phyloP scores from a whole-genome alignment of 2,797 vertebrate species.

The Phrynocephalus vlangalii region DNA sequence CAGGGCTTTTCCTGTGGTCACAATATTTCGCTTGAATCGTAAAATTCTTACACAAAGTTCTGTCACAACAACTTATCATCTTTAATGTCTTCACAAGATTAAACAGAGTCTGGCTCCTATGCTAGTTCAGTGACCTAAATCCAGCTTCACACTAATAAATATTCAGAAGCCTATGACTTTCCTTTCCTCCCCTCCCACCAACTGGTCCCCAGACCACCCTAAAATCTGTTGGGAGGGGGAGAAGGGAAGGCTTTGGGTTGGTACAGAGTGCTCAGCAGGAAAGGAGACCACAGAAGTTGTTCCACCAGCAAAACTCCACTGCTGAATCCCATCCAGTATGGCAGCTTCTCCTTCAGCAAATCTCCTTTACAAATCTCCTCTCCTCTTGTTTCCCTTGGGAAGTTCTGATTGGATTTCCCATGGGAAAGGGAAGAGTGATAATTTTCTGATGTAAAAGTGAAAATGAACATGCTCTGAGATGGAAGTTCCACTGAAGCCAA shows the following conservation, averaged over 20 bases:
- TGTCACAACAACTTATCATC: background rate
- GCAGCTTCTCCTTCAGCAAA: background rate
- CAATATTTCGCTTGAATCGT: background rate
- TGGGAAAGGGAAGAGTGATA: background rate
- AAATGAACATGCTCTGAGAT: too few relatives aligned
- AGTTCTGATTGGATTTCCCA: background rate
- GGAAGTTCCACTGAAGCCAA: background rate
- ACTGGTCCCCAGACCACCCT: background rate
- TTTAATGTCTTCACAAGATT: background rate
- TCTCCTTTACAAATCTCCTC: too few relatives aligned
- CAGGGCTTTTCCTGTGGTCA: background rate
- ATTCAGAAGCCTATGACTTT: background rate
- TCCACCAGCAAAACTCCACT: background rate
- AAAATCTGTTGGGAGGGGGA: background rate
- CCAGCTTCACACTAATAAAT: background rate
- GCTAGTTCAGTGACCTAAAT: background rate
- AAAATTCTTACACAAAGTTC: background rate
- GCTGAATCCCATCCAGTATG: background rate
- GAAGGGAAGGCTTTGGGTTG: background rate
- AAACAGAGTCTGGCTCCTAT: background rate
- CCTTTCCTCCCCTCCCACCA: background rate
- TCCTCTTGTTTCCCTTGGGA: constrained; percentile 5
- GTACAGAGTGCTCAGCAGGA: background rate
- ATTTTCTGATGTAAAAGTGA: too few relatives aligned
- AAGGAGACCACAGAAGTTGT: background rate